These are phyloP conservation scores for Parnassius glacialis DNA, from an alignment of 2,888 invertebrate species.

Conservation along the genomic window DNA sequence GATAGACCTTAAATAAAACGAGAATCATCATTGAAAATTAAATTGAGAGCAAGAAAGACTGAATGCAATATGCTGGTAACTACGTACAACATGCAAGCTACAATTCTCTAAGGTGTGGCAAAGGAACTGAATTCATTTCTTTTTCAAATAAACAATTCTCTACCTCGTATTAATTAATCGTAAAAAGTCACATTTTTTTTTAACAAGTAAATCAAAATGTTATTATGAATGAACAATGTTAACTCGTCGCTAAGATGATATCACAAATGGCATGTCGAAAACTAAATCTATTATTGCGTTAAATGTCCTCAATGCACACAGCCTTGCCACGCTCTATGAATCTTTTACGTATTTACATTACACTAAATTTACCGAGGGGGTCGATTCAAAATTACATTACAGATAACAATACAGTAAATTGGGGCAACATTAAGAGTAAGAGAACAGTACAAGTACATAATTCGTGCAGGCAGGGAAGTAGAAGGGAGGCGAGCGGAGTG, in stretches of 20 bases:
- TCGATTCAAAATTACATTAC: conserved; percentile 75
- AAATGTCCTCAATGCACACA: conserved; percentile 84
- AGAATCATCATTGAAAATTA: conserved; percentile 44
- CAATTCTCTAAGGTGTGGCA: conserved; percentile 80
- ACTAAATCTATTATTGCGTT: conserved; percentile 77
- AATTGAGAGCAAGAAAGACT: conserved; percentile 44
- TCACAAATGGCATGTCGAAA: conserved; percentile 70
- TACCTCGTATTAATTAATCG: conserved; percentile 59
- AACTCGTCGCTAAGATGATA: conserved; percentile 69
- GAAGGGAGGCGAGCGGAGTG: conserved; percentile 49
- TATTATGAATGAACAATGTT: conserved; percentile 72
- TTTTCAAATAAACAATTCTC: conserved; percentile 60
- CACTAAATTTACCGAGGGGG: conserved; percentile 78
- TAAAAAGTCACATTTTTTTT: conserved; percentile 57
- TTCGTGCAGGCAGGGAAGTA: conserved; percentile 73
- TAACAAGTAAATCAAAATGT: conserved; percentile 59
- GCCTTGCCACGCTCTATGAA: conserved; percentile 86
- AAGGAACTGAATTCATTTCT: conserved; percentile 75
- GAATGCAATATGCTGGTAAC: conserved; percentile 57
- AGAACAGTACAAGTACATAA: conserved; percentile 69
- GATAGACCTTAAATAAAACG: conserved; percentile 50
- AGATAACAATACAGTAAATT: conserved; percentile 75
- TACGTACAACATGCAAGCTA: conserved; percentile 69
- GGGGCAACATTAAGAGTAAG: conserved; percentile 72
- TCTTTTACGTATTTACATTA: conserved; percentile 74